These are phyloP conservation scores for Scaptomyza graminum DNA, from an alignment of 1,140 invertebrate species.

Conservation along the genomic window DNA sequence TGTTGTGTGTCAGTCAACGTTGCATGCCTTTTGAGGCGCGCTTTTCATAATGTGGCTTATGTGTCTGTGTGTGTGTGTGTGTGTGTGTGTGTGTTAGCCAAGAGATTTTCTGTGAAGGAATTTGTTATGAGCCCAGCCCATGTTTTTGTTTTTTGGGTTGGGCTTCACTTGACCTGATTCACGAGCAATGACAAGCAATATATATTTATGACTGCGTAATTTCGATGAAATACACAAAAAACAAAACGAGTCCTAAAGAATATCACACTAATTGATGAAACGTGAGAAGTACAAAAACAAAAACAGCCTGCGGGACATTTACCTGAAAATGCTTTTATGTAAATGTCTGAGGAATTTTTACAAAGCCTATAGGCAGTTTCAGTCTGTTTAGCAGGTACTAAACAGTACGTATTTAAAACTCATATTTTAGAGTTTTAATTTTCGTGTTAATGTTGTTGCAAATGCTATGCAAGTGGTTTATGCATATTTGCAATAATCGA, in stretches of 20 bases:
- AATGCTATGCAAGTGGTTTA: not conserved
- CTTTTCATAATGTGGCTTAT: constrained; percentile 24
- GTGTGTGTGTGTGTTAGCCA: constrained; percentile 15
- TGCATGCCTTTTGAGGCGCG: constrained; percentile 39
- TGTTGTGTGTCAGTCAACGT: constrained; percentile 20
- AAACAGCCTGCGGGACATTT: constrained; percentile 6
- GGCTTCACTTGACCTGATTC: constrained; percentile 37
- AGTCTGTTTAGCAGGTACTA: too few species aligned
- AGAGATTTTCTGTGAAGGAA: constrained; percentile 21
- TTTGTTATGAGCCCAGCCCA: constrained; percentile 16
- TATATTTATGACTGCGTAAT: constrained; percentile 6
- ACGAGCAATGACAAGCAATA: constrained; percentile 29
- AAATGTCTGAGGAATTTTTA: not conserved
- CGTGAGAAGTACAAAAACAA: constrained; percentile 12
- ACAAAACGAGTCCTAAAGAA: constrained; percentile 9
- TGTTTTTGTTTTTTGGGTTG: constrained; percentile 5
- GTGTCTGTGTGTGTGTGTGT: not conserved
- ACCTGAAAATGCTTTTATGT: constrained; percentile 42
- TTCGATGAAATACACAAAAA: constrained; percentile 11
- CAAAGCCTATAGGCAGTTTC: too few species aligned
- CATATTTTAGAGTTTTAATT: too few species aligned
- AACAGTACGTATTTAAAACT: too few species aligned
- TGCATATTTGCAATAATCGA: not conserved
- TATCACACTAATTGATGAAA: constrained; percentile 36
- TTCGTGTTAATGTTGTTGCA: not conserved